Conservation (phyloP, 2,113 vertebrate genomes). For the Brachypteracias leptosomus region DNA sequence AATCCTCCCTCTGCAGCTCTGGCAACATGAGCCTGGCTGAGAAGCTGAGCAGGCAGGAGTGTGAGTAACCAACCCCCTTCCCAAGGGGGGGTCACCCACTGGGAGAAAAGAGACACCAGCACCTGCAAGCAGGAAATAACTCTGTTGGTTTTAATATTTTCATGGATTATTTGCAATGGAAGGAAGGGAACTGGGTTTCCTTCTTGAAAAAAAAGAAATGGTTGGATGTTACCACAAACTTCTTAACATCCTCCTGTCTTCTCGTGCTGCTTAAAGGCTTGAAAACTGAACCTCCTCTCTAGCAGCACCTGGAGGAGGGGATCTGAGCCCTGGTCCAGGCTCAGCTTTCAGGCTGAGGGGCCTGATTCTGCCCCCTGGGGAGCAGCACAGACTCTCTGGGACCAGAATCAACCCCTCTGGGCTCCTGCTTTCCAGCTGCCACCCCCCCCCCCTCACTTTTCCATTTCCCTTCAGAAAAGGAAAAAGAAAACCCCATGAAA, state of each 20-base stretch:
- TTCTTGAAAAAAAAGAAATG: neutral
- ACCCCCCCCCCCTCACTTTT: neutral
- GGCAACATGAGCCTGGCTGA: neutral
- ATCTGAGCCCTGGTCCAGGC: neutral
- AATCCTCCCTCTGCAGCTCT: neutral
- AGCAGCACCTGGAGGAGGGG: neutral
- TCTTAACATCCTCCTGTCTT: neutral
- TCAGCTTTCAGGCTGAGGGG: neutral
- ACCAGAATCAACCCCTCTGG: neutral
- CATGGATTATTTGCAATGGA: neutral
- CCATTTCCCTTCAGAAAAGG: neutral
- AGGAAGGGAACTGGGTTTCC: neutral
- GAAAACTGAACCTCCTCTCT: neutral
- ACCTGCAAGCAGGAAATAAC: neutral
- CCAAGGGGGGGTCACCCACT: neutral
- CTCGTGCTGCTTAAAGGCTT: neutral
- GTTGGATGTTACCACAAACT: neutral
- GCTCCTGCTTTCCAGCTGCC: neutral
- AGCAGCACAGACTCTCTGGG: neutral
- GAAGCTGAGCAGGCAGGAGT: neutral
- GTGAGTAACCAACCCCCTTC: neutral
- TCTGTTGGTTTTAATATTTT: constrained; percentile 2
- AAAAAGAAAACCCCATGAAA: neutral
- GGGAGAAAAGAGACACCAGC: neutral
- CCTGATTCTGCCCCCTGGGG: neutral